Conservation (phyloP, 2,888 invertebrate genomes). For the Acholoe squamosa region DNA sequence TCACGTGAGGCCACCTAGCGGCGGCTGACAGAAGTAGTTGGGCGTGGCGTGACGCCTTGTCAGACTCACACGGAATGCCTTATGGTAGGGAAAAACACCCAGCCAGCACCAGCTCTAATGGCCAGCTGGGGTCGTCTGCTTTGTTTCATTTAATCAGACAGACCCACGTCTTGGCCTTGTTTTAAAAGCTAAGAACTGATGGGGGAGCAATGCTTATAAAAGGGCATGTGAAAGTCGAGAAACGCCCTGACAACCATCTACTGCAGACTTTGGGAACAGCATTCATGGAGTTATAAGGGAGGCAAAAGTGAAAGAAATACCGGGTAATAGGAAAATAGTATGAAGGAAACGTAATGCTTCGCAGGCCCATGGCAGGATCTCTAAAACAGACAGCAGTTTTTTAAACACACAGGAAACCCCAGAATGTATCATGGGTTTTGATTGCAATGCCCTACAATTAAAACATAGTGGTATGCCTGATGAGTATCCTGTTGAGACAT, state of each 20-base stretch:
- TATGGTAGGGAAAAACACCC: not conserved
- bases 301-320: not conserved
- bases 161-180: not conserved
- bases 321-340: no score
- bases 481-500: not conserved
- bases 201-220: not conserved
- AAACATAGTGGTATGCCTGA: no score
- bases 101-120: not conserved
- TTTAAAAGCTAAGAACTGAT: not conserved
- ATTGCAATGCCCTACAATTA: not conserved
- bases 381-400: not conserved
- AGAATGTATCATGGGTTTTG: not conserved
- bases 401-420: not conserved
- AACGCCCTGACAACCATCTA: not conserved
- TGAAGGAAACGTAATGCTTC: not conserved
- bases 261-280: not conserved
- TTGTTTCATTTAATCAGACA: not conserved
- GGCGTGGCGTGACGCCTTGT: not conserved
- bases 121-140: not conserved
- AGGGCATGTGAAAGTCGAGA: not conserved
- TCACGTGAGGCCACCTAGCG: slow-evolving; percentile 2
- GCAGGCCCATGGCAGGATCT: not conserved
- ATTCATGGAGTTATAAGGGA: not conserved
- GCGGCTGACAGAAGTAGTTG: not conserved
- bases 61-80: not conserved